phyloP scores from a whole-genome alignment of 2,888 invertebrate species.

The Drosophila cognata region DNA sequence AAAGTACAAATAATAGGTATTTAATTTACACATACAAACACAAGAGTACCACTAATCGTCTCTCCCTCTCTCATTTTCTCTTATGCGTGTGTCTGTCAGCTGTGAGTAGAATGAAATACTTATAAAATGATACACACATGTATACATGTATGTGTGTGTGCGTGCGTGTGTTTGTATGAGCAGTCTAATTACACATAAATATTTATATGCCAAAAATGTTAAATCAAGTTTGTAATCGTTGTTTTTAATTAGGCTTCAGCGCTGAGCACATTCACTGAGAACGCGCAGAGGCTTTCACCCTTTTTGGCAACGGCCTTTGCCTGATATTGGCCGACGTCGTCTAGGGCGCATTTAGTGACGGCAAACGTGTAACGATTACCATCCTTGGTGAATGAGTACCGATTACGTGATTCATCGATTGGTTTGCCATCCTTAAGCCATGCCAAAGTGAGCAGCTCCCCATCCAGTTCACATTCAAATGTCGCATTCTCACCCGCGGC shows the following conservation, averaged over 20 bases:
- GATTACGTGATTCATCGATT: slow-evolving; percentile 91
- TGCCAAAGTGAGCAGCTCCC: slow-evolving; percentile 88
- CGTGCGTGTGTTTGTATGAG: slow-evolving; percentile 30
- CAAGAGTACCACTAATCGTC: neutral
- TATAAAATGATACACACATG: slow-evolving; percentile 27
- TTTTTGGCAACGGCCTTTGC: slow-evolving; percentile 94
- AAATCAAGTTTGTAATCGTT: neutral
- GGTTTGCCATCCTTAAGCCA: slow-evolving; percentile 98
- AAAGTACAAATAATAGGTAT: slow-evolving; percentile 31
- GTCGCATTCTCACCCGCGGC: slow-evolving; percentile 91
- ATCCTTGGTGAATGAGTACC: slow-evolving; percentile 93
- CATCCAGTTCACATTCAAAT: slow-evolving; percentile 92
- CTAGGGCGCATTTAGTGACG: slow-evolving; percentile 89
- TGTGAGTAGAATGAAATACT: slow-evolving; percentile 29
- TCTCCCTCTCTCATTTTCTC: neutral
- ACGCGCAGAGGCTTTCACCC: slow-evolving; percentile 93
- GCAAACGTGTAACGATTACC: slow-evolving; percentile 92
- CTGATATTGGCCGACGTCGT: slow-evolving; percentile 95
- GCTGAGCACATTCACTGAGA: slow-evolving; percentile 91
- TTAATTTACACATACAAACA: slow-evolving; percentile 10
- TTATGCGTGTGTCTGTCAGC: slow-evolving; percentile 1
- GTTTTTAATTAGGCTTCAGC: slow-evolving; percentile 62
- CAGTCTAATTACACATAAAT: slow-evolving; percentile 60
- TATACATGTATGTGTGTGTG: neutral
- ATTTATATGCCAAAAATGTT: neutral